phyloP scores from a whole-genome alignment of 2,888 invertebrate species.

The Microctonus aethiopoides region DNA sequence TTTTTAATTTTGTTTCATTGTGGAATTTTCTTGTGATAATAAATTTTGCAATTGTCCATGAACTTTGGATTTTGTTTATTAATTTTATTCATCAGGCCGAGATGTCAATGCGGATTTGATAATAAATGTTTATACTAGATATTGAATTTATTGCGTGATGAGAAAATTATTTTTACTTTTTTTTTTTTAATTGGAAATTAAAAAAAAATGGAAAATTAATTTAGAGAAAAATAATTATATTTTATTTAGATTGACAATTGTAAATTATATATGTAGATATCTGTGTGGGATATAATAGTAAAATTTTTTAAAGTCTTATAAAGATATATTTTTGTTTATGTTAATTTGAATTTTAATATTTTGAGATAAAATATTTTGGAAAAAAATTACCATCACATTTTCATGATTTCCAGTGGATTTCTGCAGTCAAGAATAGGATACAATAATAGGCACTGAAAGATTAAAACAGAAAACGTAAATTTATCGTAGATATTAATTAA shows the following conservation, averaged over 20 bases:
- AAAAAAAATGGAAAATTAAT: not conserved
- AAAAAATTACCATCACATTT: slow-evolving; percentile 17
- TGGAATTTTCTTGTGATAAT: not conserved
- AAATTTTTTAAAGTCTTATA: not conserved
- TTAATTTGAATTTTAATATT: not conserved
- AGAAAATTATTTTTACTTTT: not conserved
- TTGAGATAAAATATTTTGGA: not conserved
- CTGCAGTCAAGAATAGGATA: slow-evolving; percentile 54
- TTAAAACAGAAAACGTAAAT: slow-evolving; percentile 29
- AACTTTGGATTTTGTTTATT: not conserved
- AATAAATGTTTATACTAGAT: no score
- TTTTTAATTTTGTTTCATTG: no score
- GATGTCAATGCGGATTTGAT: no score
- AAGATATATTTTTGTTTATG: slow-evolving; percentile 14
- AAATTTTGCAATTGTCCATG: not conserved
- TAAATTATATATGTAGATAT: slow-evolving; percentile 34
- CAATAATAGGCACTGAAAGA: slow-evolving; percentile 59
- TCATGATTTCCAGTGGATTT: slow-evolving; percentile 9
- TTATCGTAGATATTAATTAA: not conserved
- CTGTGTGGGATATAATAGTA: not conserved
- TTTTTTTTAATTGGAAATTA: not conserved
- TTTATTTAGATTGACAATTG: slow-evolving; percentile 28
- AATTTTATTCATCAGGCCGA: no score
- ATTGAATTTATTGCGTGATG: not conserved
- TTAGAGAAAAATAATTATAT: slow-evolving; percentile 16